phyloP scores from a whole-genome alignment of 1,140 invertebrate species.

The Drosophila suzukii region DNA sequence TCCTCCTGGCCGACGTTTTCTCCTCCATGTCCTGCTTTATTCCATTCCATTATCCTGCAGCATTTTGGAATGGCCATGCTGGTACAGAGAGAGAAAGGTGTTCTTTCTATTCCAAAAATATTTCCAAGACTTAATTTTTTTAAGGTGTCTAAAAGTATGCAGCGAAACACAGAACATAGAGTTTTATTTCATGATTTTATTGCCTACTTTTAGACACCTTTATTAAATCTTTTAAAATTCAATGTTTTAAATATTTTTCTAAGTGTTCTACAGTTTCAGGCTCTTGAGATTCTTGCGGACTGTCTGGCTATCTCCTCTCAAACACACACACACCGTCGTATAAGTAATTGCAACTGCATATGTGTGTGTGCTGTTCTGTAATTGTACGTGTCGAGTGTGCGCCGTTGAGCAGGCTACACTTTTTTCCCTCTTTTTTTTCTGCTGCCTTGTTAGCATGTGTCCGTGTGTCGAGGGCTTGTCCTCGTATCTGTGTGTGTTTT shows the following conservation, averaged over 20 bases:
- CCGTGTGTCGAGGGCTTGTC: conserved; percentile 8
- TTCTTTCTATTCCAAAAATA: neutral
- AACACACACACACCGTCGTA: conserved; percentile 46
- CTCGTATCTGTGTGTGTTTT: conserved; percentile 55
- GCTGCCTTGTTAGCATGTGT: conserved; percentile 73
- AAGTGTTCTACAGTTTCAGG: conserved; percentile 11
- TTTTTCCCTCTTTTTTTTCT: conserved; percentile 45
- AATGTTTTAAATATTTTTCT: conserved; percentile 1
- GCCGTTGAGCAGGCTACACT: conserved; percentile 70
- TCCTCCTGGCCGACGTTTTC: conserved; percentile 7
- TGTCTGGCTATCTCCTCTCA: conserved; percentile 46
- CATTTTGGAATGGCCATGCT: conserved; percentile 30
- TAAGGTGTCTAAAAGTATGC: neutral
- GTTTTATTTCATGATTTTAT: neutral
- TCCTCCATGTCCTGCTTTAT: conserved; percentile 32
- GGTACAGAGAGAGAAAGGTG: conserved; percentile 3
- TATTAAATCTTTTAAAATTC: neutral
- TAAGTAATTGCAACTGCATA: conserved; percentile 34
- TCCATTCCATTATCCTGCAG: conserved; percentile 57
- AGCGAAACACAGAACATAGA: neutral
- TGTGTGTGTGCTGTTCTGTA: conserved; percentile 50
- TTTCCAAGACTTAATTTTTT: neutral
- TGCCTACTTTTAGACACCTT: neutral
- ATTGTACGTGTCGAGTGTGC: conserved; percentile 78
- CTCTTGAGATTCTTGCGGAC: conserved; percentile 46